Base-by-base conservation (phyloP, 2,888 invertebrate genomes). In the Anthophora plumipes region DNA sequence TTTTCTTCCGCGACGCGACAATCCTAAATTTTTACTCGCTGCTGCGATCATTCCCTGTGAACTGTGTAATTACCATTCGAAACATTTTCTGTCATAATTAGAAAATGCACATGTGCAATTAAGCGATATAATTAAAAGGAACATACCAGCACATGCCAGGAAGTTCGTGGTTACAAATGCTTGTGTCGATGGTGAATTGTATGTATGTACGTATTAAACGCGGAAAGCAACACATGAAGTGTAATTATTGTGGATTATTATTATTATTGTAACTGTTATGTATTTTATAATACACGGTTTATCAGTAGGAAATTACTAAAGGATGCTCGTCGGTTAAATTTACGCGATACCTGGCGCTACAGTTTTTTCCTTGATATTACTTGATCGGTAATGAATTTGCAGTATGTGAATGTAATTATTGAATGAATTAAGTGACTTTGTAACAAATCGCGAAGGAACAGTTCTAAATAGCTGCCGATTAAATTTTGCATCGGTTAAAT, bases 11-110 rank as follows among this genome's bases (percentile, higher is more conserved):
- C 31, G 17, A 22, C 14, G 12, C 31, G 1, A 12, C 20, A 54
- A 41, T 31, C 31, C 1, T 31, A n/a, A n/a, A n/a, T n/a, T n/a
- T n/a, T n/a, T n/a, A n/a, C n/a, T n/a, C n/a, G n/a, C n/a, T n/a
- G n/a, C n/a, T n/a, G n/a, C n/a, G n/a, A n/a, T 52, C 50, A 76
- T 64, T 73, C 25, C 31, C 39, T 64, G 9, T 59, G 7, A 31
- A 31, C 31, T 17, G 41, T 25, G 12, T 59, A 73, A 77, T 74
- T 64, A 64, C 46, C 69, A 59, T 52, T n/a, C n/a, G 57, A 46
- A n/a, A 46, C 11, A 25, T 41, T 72, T 50, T 57, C 74, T 46
- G 43, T 14, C 3, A 31, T 72, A 76, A 63, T 76, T 72, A 41
- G 41, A 46, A 57, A 71, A 25, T 48, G 11, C 48, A 20, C 31